Evolutionary conservation across 2,113 vertebrate genomes (phyloP).

Genomic region (Ploceus nigricollis): DNA sequence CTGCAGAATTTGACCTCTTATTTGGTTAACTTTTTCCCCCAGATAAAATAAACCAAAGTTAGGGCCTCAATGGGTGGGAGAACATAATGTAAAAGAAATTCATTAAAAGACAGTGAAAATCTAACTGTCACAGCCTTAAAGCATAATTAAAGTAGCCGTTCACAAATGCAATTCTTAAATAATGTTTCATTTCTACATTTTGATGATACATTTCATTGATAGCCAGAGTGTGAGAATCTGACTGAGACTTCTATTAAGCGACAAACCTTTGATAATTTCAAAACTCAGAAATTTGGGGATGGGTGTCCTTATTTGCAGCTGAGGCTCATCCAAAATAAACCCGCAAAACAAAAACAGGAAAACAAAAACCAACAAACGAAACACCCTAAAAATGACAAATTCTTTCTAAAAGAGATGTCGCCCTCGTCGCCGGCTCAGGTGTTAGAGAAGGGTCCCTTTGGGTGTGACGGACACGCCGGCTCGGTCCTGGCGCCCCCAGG

Average conservation of each 20-base stretch:
- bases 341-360: neutral
- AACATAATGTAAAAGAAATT: neutral
- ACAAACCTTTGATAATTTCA: neutral
- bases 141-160: neutral
- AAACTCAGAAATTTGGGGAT: neutral
- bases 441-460: neutral
- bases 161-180: neutral
- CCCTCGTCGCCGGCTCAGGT: neutral
- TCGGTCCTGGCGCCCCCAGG: neutral
- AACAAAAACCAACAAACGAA: neutral
- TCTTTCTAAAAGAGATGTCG: neutral
- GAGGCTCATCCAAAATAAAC: neutral
- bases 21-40: neutral
- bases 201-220: neutral
- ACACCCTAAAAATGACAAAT: neutral
- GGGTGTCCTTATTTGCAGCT: neutral
- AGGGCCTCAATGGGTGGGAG: fast-evolving
- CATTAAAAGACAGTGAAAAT: neutral
- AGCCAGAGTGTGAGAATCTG: neutral
- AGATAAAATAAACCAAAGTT: neutral
- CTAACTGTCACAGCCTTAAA: neutral
- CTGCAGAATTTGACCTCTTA: neutral
- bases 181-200: neutral
- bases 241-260: neutral
- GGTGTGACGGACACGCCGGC: no score